These are phyloP conservation scores for Microcebus lehilahytsara DNA, from an alignment of 2,113 vertebrate genomes.

Conservation along the genomic window DNA sequence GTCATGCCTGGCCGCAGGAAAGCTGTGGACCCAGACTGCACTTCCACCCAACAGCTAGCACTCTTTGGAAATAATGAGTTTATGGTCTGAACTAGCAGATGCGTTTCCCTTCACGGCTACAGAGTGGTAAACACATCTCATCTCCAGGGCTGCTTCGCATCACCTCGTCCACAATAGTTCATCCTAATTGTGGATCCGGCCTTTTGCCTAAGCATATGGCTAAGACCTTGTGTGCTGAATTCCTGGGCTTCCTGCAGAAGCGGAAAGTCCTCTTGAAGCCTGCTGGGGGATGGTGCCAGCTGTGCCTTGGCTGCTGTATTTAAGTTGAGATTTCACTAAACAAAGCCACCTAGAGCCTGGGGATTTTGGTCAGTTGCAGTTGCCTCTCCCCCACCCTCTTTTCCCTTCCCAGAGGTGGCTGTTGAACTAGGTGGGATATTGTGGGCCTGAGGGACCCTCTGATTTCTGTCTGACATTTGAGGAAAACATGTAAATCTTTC, in stretches of 20 bases:
- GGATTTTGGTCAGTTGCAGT: not conserved
- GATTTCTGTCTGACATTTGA: conserved; percentile 31
- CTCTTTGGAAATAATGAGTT: conserved; percentile 95
- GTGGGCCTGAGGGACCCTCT: not conserved
- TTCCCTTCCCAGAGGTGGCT: conserved; percentile 17
- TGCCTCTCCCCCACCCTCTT: not conserved
- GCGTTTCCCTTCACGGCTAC: not conserved
- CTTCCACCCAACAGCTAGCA: conserved; percentile 86
- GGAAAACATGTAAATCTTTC: conserved; percentile 40
- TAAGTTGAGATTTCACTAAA: conserved; percentile 23
- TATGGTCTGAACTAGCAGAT: conserved; percentile 91
- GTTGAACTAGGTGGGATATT: not conserved
- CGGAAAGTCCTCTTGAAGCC: not conserved
- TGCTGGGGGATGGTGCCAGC: conserved; percentile 5
- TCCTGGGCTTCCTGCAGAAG: not conserved
- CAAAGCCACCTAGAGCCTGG: not conserved
- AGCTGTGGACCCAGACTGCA: conserved; percentile 85
- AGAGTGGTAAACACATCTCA: conserved; percentile 36
- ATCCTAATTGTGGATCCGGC: conserved; percentile 18
- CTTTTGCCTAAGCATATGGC: not conserved
- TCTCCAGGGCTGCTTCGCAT: conserved; percentile 22
- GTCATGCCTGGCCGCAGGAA: conserved; percentile 78
- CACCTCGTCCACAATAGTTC: not conserved
- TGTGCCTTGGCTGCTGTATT: conserved; percentile 77
- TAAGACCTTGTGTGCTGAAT: not conserved